Base-by-base conservation (phyloP, 2,113 vertebrate genomes). In the Melanerpes aurifrons region DNA sequence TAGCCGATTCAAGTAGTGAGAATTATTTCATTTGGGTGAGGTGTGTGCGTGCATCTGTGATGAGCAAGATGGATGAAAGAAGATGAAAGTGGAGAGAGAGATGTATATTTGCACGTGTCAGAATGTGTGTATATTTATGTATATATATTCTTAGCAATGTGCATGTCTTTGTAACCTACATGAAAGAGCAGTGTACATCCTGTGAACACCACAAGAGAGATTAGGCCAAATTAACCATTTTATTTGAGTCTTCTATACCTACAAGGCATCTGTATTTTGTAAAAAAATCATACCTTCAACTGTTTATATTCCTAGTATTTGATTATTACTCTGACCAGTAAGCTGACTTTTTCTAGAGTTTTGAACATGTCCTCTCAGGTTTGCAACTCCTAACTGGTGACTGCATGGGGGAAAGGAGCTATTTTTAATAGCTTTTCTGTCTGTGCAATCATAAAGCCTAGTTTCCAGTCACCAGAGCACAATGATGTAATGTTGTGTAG, bases 1-100 rank as follows among this genome's bases (percentile, higher is more conserved):
- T 83, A 87, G 83, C 92, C 56, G 94, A 79, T 81, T 63, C 48
- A 87, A 95, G 85, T 58, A 92, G 57, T 63, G 62, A 68, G 69
- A 94, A 82, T 89, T 93, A 95, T 91, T 94, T 95, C 79, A 74
- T 94, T 94, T 93, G 89, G 69, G 68, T 91, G 77, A 90, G 59
- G 64, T 74, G 58, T 95, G 90, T 82, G 56, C 82, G 59, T 85
- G 82, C 72, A 82, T 87, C 87, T 91, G 70, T 78, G 75, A 86
- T 91, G 93, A 95, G 56, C 75, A 53, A 87, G 68, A 89, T 47
- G 59, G 87, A 87, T 94, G 87, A 95, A 95, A 95, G 82, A 61
- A 95, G 87, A 92, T 87, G 67, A 95, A 95, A 92, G 79, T 43
- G 68, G 20, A 80, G 61, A 40, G 58, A 81, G 37, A 75, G 59